Evolutionary conservation across 2,797 vertebrate species (phyloP).

Genomic region (Perodicticus potto): DNA sequence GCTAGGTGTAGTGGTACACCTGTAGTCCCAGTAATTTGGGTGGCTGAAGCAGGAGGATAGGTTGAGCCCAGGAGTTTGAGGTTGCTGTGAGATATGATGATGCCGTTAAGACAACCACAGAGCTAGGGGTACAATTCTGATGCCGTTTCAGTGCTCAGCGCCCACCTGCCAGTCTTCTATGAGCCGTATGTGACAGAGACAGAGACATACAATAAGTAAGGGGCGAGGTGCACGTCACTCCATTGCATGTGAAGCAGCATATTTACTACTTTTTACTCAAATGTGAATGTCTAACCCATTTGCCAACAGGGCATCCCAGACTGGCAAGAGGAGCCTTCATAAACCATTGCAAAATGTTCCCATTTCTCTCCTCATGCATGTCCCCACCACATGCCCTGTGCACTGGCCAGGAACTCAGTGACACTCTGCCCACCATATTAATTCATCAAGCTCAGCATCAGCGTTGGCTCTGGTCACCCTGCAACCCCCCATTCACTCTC

Average conservation of each 20-base stretch:
- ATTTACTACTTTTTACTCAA: not conserved
- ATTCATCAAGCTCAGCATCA: not conserved
- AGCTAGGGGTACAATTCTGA: too few species aligned
- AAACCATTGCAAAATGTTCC: accelerated
- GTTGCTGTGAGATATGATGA: too few species aligned
- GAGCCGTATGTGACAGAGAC: accelerated
- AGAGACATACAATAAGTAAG: not conserved
- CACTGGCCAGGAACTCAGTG: not conserved
- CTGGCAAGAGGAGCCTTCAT: accelerated
- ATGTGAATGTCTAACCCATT: not conserved
- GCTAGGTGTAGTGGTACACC: not conserved
- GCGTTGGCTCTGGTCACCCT: not conserved
- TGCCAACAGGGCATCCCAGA: not conserved
- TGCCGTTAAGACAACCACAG: not conserved
- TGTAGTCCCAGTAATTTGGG: not conserved
- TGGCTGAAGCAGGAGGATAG: not conserved
- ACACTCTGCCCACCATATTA: accelerated
- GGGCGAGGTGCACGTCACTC: accelerated
- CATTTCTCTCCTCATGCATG: not conserved
- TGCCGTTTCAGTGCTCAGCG: accelerated
- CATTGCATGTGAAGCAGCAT: accelerated
- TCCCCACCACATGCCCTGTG: not conserved
- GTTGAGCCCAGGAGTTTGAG: too few species aligned
- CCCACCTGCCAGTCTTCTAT: accelerated
- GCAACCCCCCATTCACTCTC: too few species aligned